phyloP scores from a whole-genome alignment of 2,113 vertebrate species.

The Percina caprodes region DNA sequence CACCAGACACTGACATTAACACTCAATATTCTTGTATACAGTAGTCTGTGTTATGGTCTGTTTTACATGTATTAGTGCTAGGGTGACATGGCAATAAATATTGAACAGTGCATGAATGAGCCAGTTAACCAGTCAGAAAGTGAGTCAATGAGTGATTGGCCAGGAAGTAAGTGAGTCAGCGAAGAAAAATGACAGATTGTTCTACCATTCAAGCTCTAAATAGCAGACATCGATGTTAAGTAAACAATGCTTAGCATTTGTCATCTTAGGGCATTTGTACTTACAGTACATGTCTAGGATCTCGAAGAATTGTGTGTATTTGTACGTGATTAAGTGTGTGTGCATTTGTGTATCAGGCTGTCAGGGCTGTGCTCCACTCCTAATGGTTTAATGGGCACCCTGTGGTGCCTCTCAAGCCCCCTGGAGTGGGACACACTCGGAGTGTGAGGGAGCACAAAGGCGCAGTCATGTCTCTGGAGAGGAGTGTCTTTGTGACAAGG shows the following conservation, averaged over 20 bases:
- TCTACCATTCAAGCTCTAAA: constrained; percentile 43
- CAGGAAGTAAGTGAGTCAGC: constrained; percentile 20
- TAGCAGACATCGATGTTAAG: constrained; percentile 47
- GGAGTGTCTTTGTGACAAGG: constrained; percentile 76
- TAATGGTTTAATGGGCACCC: constrained; percentile 86
- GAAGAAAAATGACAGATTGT: constrained; percentile 44
- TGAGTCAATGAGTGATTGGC: constrained; percentile 17
- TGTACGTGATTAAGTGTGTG: constrained; percentile 22
- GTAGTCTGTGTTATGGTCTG: background rate
- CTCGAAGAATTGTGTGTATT: constrained; percentile 50
- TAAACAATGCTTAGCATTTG: constrained; percentile 58
- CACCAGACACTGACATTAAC: background rate
- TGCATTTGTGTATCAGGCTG: constrained; percentile 71
- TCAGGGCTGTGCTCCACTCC: constrained; percentile 75
- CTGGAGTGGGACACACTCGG: constrained; percentile 76
- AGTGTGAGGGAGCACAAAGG: constrained; percentile 78
- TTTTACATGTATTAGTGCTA: background rate
- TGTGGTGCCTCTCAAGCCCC: constrained; percentile 80
- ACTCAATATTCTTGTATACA: background rate
- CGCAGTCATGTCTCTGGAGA: constrained; percentile 76
- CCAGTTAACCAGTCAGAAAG: constrained; percentile 7
- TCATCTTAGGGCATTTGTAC: constrained; percentile 48
- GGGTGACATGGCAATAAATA: background rate
- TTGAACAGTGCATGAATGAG: constrained; percentile 5
- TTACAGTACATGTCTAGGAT: constrained; percentile 58